These are phyloP conservation scores for Hippasteria phrygiana DNA, from an alignment of 53 echinoderm and acorn worm species.

Conservation along the genomic window DNA sequence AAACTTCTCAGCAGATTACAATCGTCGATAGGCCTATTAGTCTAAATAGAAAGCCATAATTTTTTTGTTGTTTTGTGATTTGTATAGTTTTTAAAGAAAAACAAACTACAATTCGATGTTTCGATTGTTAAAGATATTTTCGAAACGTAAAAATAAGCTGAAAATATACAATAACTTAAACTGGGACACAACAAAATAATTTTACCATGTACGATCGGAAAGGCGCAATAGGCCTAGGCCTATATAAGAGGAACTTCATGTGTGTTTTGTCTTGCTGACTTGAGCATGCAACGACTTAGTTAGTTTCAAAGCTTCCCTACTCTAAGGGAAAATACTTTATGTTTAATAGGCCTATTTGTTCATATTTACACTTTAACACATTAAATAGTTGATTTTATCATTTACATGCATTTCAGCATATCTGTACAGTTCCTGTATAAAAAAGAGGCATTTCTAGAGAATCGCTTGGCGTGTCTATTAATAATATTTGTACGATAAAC, in stretches of 20 bases:
- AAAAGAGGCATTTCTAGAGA: neutral
- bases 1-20: neutral
- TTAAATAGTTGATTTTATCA: slow-evolving; percentile 56
- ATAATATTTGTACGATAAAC: slow-evolving; percentile 19
- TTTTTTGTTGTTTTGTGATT: too few relatives aligned
- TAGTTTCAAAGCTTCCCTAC: neutral
- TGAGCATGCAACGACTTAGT: neutral
- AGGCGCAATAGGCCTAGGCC: too few relatives aligned
- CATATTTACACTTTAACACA: slow-evolving; percentile 59
- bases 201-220: too few relatives aligned
- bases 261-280: too few relatives aligned
- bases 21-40: neutral
- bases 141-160: too few relatives aligned
- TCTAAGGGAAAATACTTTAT: neutral
- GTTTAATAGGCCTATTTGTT: neutral
- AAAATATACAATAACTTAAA: too few relatives aligned
- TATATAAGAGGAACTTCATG: too few relatives aligned
- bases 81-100: too few relatives aligned
- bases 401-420: slow-evolving; percentile 56
- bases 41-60: too few relatives aligned
- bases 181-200: too few relatives aligned
- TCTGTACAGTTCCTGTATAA: slow-evolving; percentile 37
- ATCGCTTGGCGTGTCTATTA: slow-evolving; percentile 41
- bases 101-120: too few relatives aligned
- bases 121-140: too few relatives aligned